Percentiles rank a stretch among this genome's conserved stretches.
phyloP scores from a whole-genome alignment of 2,888 invertebrate genomes.

The Melieria crassipennis region DNA sequence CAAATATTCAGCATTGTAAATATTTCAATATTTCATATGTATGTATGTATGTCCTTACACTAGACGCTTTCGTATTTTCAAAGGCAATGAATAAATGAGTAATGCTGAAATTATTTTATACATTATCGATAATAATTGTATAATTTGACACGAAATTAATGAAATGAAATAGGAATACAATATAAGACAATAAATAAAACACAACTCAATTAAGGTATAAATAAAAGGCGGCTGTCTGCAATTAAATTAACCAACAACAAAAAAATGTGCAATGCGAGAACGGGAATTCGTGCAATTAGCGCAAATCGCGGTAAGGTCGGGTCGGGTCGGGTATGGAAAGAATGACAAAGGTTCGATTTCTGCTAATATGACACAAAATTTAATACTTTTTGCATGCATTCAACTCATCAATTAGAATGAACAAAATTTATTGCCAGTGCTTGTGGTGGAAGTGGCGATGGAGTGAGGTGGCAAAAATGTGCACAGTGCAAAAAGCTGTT shows the following conservation, averaged over 20 bases:
- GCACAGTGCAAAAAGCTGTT: neutral
- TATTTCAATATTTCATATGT: too few relatives aligned
- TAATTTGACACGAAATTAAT: too few relatives aligned
- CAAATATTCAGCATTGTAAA: too few relatives aligned
- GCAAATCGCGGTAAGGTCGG: too few relatives aligned
- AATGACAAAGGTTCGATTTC: slow-evolving; percentile 37
- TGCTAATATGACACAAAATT: slow-evolving; percentile 64
- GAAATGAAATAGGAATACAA: neutral
- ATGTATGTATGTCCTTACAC: too few relatives aligned
- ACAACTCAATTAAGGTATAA: neutral
- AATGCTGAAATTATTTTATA: too few relatives aligned
- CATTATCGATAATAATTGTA: too few relatives aligned
- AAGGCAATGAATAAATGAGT: too few relatives aligned
- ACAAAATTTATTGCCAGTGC: neutral
- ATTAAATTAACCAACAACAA: slow-evolving; percentile 4
- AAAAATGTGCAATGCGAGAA: neutral
- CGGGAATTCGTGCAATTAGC: too few relatives aligned
- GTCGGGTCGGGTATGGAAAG: slow-evolving; percentile 9
- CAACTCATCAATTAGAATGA: slow-evolving; percentile 19
- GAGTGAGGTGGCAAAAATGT: neutral
- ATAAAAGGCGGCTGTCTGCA: neutral
- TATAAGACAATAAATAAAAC: neutral
- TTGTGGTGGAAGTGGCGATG: neutral
- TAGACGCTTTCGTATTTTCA: too few relatives aligned
- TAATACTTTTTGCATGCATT: slow-evolving; percentile 55